These are phyloP conservation scores for Meandrusa payeni DNA, from an alignment of 2,888 invertebrate species.

Conservation along the genomic window DNA sequence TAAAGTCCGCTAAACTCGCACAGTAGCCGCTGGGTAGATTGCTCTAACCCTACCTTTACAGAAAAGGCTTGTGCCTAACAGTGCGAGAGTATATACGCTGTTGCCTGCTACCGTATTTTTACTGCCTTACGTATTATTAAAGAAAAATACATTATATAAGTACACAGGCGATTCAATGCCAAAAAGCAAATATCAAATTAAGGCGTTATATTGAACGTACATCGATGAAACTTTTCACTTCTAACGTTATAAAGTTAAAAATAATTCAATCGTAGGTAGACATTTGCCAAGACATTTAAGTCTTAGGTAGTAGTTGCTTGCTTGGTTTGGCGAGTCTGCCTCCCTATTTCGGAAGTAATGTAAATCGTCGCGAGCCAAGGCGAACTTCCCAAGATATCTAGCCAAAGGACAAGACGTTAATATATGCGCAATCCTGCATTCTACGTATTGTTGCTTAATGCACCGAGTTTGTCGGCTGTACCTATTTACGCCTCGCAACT, in stretches of 20 bases:
- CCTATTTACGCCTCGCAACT: constrained; percentile 58
- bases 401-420: constrained; percentile 78
- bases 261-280: constrained; percentile 28
- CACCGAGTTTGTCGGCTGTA: constrained; percentile 60
- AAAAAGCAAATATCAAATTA: constrained; percentile 17
- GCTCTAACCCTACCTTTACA: too few species aligned
- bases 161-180: too few species aligned
- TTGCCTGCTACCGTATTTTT: too few species aligned
- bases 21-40: too few species aligned
- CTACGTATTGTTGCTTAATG: constrained; percentile 73
- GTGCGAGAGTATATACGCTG: too few species aligned
- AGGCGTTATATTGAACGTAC: not conserved
- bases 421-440: constrained; percentile 74
- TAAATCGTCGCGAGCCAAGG: constrained; percentile 69
- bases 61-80: too few species aligned
- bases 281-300: constrained; percentile 29
- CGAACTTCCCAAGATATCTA: constrained; percentile 72
- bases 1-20: too few species aligned
- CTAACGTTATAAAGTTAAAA: constrained; percentile 7
- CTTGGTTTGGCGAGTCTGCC: constrained; percentile 53
- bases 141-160: too few species aligned
- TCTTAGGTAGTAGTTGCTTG: constrained; percentile 39
- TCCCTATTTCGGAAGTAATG: constrained; percentile 73
- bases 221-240: not conserved
- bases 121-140: too few species aligned